Conservation (phyloP, 2,113 vertebrate species). For the Ancistrus triradiatus region DNA sequence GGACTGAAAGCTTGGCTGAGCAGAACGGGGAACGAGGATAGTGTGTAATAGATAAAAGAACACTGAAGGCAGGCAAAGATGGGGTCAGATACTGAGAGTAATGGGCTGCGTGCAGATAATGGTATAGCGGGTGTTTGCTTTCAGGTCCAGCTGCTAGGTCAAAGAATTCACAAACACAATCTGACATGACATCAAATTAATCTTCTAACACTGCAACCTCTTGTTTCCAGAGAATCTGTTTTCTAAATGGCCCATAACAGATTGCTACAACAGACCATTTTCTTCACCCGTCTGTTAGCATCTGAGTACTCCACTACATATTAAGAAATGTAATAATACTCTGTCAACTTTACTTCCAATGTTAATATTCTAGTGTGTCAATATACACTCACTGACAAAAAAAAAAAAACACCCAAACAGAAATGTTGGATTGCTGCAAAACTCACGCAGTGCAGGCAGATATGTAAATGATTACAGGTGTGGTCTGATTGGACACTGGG, state of each 20-base stretch:
- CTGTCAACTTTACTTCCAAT: background rate
- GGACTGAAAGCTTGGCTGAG: conserved; percentile 28
- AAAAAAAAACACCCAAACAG: no score
- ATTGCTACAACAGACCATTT: conserved; percentile 5
- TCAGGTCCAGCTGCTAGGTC: conserved; percentile 22
- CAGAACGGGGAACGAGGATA: conserved; percentile 22
- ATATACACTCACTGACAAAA: conserved; percentile 14
- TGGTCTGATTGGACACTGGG: no score
- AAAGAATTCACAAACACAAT: conserved; percentile 24
- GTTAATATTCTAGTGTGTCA: background rate
- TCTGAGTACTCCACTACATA: background rate
- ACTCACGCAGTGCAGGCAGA: no score
- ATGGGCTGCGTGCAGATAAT: conserved; percentile 41
- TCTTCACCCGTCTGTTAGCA: background rate
- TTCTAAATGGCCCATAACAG: conserved; percentile 18
- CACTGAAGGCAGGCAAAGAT: conserved; percentile 30
- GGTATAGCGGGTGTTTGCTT: conserved; percentile 23
- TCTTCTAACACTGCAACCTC: conserved; percentile 35
- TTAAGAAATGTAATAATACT: background rate
- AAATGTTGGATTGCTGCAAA: no score
- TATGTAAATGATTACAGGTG: no score
- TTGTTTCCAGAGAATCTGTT: conserved; percentile 35
- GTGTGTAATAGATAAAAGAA: conserved; percentile 29
- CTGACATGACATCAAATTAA: conserved; percentile 37
- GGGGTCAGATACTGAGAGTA: conserved; percentile 33